These are phyloP conservation scores for Thunnus albacares DNA, from an alignment of 2,797 vertebrate genomes.

Conservation along the genomic window DNA sequence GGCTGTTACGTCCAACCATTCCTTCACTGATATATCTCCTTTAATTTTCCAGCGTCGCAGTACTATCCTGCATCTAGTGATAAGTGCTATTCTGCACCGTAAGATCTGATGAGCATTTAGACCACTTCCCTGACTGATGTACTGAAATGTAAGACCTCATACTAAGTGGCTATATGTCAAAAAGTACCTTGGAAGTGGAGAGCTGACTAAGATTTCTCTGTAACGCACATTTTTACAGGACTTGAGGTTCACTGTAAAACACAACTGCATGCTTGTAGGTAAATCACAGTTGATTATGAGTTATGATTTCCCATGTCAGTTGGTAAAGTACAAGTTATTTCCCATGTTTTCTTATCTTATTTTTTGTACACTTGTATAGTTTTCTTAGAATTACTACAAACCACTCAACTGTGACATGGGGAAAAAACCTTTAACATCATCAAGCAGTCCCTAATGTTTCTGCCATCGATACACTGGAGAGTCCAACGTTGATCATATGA, in stretches of 20 bases:
- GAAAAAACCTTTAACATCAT: constrained; percentile 21
- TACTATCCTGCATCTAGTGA: too few species aligned
- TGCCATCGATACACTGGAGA: not conserved
- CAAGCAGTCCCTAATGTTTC: constrained; percentile 1
- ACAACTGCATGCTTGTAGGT: constrained; percentile 3
- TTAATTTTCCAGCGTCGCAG: too few species aligned
- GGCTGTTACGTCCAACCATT: too few species aligned
- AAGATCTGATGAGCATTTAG: too few species aligned
- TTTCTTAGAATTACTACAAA: constrained; percentile 20
- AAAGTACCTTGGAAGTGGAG: constrained; percentile 22
- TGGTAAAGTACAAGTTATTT: too few species aligned
- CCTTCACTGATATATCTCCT: too few species aligned
- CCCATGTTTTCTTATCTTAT: not conserved
- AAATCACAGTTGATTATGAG: constrained; percentile 12
- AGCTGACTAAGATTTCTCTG: constrained; percentile 10
- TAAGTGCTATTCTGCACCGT: too few species aligned
- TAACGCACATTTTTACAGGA: not conserved
- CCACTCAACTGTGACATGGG: not conserved
- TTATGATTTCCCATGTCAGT: constrained; percentile 26
- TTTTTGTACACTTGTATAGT: not conserved
- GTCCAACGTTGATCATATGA: not conserved
- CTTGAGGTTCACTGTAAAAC: constrained; percentile 28
- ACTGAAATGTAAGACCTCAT: not conserved
- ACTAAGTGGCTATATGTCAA: not conserved
- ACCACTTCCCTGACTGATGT: too few species aligned